Base-by-base conservation (phyloP, 2,797 vertebrate genomes). In the Pseudopleuronectes americanus region DNA sequence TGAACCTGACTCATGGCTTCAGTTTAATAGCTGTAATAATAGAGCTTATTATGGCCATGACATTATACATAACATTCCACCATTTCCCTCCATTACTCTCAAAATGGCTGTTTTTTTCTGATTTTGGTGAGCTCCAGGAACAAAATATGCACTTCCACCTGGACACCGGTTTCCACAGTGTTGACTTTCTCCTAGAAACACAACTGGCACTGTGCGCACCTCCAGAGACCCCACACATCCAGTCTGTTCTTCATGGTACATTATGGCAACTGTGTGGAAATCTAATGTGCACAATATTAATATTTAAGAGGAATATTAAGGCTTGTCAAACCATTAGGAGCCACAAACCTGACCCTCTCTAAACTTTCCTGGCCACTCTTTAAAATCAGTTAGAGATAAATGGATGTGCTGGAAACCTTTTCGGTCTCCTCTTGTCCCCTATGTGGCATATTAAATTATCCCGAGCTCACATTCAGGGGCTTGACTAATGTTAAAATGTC, bases 401-500 rank as follows among this genome's bases (percentile, higher is more conserved):
- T 91, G 84, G 83, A 79, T 79, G 19, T 21, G 68, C 73, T 80
- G 69, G 61, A 80, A 81, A 84, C 56, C 74, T 78, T 84, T 70
- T 67, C 33, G 4, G 53, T 70, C 47, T 75, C 57, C 68, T 52
- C 45, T 43, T 66, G 68, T 84, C 81, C 76, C 74, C 81, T 76
- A 73, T 84, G 63, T 60, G 81, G 85, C 84, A 69, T 80, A 87
- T 92, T 91, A 90, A 93, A 92, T 92, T 82, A 84, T 86, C 79
- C 82, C 7, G 78, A 80, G 74, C 83, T 87, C 85, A 80, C 84
- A 77, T 87, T 78, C 64, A 69, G 81, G 84, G 81, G 74, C 82
- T 77, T 85, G 81, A 88, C 85, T 91, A 92, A 93, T 91, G 90
- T 87, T 76, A 77, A 87, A 88, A 86, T 90, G 91, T 93, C 90